Evolutionary conservation across 1,140 invertebrate genomes (phyloP), one percentile per base, ranked within the genome.

Genomic region (Pararge aegeria): DNA sequence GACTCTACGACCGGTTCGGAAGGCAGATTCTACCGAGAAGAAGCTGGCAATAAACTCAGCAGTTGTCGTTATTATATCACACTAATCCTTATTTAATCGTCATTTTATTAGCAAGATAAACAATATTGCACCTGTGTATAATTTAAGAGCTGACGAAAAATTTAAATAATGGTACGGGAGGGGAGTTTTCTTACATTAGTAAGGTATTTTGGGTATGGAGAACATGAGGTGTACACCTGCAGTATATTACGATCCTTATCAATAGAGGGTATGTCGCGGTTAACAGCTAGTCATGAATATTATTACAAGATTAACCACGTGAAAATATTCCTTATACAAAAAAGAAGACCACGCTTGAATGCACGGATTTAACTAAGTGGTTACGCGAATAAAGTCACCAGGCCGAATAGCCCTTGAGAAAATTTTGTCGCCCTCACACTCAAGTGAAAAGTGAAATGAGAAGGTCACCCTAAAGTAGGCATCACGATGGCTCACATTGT

Each of bases 341-440:
- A 51, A 51, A 34, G 34, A 18, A 51, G 6, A 16, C 15, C 18
- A 51, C 49, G 29, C 24, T 30, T 29, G 27, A 51, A 16, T 13
- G 29, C 29, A 24, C 29, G 29, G 16, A 51, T 30, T 51, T 51
- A 51, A 51, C 49, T 51, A 51, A 51, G 49, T 51, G 49, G 49
- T 51, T 51, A 51, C 49, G 18, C 16, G 29, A 50, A 50, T 49
- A 27, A 27, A 49, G 21, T 27, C 13, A 18, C 38, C 38, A 42
- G 38, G 40, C 38, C 29, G 50, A 30, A 60, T 53, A 21, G 40
- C 44, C 51, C 57, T 60, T 53, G 38, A 53, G 16, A 42, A 48
- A 37, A 16, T 60, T 54, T 60, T 53, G 50, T 53, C 57, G 40
- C 57, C 27, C 29, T 60, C 30, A 52, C 24, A 20, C 29, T 44